A percentile compares a stretch with the other conserved stretches of the same genome.
These are phyloP conservation scores for Trachops cirrhosus DNA, from an alignment of 2,797 vertebrate species.

Conservation along the genomic window DNA sequence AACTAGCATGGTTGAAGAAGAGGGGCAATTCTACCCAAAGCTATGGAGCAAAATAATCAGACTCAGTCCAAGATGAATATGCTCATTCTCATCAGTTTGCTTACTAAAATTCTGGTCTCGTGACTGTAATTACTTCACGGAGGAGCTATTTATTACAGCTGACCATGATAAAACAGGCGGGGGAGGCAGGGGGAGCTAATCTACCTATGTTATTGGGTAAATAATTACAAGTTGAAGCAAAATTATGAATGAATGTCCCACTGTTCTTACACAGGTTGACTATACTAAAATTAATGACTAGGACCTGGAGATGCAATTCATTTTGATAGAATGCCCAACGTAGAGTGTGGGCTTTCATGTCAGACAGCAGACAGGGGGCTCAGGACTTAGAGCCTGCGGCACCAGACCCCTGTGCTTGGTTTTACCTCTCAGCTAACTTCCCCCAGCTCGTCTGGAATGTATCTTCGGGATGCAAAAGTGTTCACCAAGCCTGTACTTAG, in stretches of 20 bases:
- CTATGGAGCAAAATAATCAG: not conserved
- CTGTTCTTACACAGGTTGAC: slow-evolving; percentile 39
- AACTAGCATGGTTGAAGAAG: not conserved
- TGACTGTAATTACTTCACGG: slow-evolving; percentile 16
- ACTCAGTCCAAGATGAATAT: not conserved
- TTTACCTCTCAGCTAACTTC: not conserved
- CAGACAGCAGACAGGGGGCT: not conserved
- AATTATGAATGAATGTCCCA: slow-evolving; percentile 38
- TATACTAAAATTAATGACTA: slow-evolving; percentile 45
- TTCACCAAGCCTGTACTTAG: not conserved
- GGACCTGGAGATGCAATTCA: not conserved
- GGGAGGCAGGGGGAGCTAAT: not conserved
- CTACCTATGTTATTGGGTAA: not conserved
- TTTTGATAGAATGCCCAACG: not conserved
- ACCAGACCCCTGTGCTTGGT: not conserved
- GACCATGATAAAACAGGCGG: slow-evolving; percentile 38
- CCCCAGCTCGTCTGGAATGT: not conserved
- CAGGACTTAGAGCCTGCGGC: not conserved
- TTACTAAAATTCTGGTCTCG: slow-evolving; percentile 32
- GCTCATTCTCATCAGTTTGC: slow-evolving; percentile 26
- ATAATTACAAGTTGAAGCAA: slow-evolving; percentile 50
- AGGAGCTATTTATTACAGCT: slow-evolving; percentile 42
- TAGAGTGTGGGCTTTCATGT: not conserved
- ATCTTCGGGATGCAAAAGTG: not conserved
- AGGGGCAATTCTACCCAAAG: not conserved